Percentiles rank a stretch among this genome's conserved stretches.
Evolutionary conservation across 1,140 invertebrate genomes (phyloP).

Genomic region (Oryctes rhinoceros): DNA sequence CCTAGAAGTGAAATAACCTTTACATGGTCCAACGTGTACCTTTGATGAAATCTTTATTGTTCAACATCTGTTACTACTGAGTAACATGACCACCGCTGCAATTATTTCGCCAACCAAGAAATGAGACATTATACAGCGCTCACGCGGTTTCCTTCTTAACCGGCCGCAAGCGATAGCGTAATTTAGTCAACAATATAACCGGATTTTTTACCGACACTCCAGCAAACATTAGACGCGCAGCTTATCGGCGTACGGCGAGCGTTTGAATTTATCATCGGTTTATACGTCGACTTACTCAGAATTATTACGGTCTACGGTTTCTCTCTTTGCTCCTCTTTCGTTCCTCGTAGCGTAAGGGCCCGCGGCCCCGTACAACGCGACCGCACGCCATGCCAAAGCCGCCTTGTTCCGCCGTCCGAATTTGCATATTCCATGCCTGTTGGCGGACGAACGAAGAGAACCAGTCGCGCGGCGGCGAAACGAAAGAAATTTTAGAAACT

Average conservation of each 20-base stretch:
- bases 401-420: not conserved
- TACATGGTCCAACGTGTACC: no score
- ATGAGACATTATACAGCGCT: no score
- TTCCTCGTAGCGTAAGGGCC: not conserved
- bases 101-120: no score
- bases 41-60: no score
- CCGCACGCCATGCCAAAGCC: not conserved
- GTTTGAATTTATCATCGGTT: slow-evolving; percentile 18
- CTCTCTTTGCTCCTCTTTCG: not conserved
- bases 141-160: no score
- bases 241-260: not conserved
- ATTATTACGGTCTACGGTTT: not conserved
- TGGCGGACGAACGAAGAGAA: not conserved
- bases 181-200: not conserved
- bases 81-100: no score
- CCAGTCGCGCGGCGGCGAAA: not conserved
- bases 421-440: slow-evolving; percentile 7
- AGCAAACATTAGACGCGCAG: not conserved
- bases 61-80: no score
- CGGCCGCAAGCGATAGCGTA: not conserved
- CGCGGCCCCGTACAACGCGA: not conserved
- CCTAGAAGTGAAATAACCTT: no score
- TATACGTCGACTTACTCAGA: not conserved
- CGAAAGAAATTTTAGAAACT: not conserved
- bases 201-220: slow-evolving; percentile 1